phyloP scores from a whole-genome alignment of 2,888 invertebrate genomes.

The Rhorus exstirpatorius region DNA sequence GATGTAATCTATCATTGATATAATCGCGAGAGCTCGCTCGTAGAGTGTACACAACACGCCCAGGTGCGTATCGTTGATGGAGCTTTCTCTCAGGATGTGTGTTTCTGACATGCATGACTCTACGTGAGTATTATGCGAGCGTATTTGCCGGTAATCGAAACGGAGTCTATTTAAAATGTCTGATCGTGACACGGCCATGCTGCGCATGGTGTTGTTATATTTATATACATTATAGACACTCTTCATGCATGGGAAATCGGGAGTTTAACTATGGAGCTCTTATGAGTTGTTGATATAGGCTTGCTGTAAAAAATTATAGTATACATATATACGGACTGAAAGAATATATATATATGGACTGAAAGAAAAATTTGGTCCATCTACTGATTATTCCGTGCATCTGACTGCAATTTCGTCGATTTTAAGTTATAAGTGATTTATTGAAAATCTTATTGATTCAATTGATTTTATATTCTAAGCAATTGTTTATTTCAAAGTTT shows the following conservation, averaged over 20 bases:
- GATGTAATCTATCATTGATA: neutral
- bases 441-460: no score
- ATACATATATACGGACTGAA: neutral
- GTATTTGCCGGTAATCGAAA: slow-evolving; percentile 44
- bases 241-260: slow-evolving; percentile 39
- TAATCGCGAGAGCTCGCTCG: neutral
- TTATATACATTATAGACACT: neutral
- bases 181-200: slow-evolving; percentile 42
- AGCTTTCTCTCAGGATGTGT: slow-evolving; percentile 27
- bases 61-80: slow-evolving; percentile 40
- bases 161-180: slow-evolving; percentile 49
- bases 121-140: slow-evolving; percentile 8
- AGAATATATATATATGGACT: neutral
- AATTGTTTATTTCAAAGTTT: no score
- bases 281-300: slow-evolving; percentile 40
- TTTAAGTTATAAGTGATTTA: no score
- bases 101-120: slow-evolving; percentile 49
- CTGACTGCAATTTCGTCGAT: no score
- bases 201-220: neutral
- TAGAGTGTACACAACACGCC: slow-evolving; percentile 7
- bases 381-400: neutral
- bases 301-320: slow-evolving; percentile 5
- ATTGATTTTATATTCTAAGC: no score
- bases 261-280: slow-evolving; percentile 3
- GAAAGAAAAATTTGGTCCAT: neutral